These are phyloP conservation scores for Camponotus vicinus DNA, from an alignment of 1,140 invertebrate species.

Conservation along the genomic window DNA sequence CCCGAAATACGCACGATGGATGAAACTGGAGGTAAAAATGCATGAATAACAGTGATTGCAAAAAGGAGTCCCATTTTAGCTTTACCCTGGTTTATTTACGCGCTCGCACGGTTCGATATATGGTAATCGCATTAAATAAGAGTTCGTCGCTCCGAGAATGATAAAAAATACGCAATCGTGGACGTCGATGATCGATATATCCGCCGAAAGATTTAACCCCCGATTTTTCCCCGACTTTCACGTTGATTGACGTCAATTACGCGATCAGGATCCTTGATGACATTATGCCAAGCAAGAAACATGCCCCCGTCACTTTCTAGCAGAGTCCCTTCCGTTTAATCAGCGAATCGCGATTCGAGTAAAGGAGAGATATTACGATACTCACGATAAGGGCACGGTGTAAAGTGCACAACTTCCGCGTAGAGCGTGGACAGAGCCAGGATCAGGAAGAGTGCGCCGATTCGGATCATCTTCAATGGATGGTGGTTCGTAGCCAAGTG, in stretches of 20 bases:
- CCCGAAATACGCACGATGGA: not conserved
- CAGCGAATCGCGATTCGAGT: not conserved
- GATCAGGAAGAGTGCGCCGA: conserved; percentile 71
- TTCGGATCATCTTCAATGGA: conserved; percentile 76
- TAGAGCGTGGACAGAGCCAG: conserved; percentile 53
- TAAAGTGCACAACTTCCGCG: conserved; percentile 74
- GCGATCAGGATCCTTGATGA: not conserved
- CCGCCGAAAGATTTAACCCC: not conserved
- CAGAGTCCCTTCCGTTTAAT: not conserved
- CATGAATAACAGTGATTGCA: not conserved
- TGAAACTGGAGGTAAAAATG: conserved; percentile 33
- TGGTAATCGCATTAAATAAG: conserved; percentile 1
- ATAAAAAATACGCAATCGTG: conserved; percentile 12
- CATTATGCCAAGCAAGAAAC: not conserved
- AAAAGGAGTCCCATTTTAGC: not conserved
- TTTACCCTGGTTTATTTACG: conserved; percentile 16
- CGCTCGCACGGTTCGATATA: not conserved
- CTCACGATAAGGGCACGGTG: conserved; percentile 74
- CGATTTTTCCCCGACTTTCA: conserved; percentile 7
- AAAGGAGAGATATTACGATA: conserved; percentile 25
- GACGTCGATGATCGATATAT: not conserved
- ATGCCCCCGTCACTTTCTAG: not conserved
- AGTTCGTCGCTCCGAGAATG: not conserved
- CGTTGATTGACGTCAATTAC: not conserved
- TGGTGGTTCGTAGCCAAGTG: conserved; percentile 75